phyloP scores from a whole-genome alignment of 2,113 vertebrate genomes.

The Sylvietta virens region DNA sequence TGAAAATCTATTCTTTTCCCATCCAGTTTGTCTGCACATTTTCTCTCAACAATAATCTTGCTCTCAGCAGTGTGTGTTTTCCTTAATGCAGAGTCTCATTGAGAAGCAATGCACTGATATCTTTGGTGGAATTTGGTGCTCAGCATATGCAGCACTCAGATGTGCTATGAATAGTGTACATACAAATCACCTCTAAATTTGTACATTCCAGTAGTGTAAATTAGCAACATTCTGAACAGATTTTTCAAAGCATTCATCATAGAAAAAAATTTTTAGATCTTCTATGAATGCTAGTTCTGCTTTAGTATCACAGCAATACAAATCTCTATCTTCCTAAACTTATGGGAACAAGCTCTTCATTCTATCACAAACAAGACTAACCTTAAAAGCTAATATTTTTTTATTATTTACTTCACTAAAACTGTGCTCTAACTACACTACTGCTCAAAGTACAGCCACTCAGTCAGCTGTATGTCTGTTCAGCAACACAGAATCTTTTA shows the following conservation, averaged over 20 bases:
- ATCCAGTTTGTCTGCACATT: not conserved
- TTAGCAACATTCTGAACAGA: not conserved
- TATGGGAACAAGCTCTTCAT: not conserved
- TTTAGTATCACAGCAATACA: not conserved
- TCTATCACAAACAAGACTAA: not conserved
- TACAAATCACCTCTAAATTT: not conserved
- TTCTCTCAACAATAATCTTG: not conserved
- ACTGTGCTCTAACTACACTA: not conserved
- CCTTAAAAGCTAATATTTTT: not conserved
- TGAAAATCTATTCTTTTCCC: not conserved
- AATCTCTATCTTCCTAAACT: not conserved
- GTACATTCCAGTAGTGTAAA: not conserved
- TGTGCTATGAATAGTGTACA: not conserved
- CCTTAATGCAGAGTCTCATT: not conserved
- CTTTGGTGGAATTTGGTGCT: not conserved
- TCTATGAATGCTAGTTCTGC: not conserved
- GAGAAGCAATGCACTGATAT: not conserved
- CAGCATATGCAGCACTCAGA: not conserved
- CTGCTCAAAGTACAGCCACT: not conserved
- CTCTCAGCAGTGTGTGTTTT: not conserved
- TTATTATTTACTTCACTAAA: not conserved
- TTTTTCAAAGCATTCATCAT: not conserved
- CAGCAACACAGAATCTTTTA: not conserved
- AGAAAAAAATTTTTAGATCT: not conserved
- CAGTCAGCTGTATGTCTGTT: not conserved